Conservation (phyloP, 2,888 invertebrate species). For the Trissonchulus latispiculum region DNA sequence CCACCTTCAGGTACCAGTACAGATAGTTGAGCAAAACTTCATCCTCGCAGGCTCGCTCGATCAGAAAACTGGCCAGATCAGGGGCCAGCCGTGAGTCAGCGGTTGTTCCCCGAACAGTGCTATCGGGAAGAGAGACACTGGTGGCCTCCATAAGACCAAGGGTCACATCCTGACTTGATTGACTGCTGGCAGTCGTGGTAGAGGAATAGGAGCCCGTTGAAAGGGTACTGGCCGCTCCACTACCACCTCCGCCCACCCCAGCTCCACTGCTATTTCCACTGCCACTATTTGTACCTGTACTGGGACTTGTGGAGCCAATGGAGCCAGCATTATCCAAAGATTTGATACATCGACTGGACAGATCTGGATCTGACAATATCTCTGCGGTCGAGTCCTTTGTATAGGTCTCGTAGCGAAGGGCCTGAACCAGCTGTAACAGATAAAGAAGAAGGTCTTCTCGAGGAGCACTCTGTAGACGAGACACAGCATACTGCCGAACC, state of each 20-base stretch:
- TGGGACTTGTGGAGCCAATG: too few species aligned
- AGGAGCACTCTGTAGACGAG: constrained; percentile 49
- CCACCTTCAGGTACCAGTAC: constrained; percentile 87
- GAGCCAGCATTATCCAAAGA: too few species aligned
- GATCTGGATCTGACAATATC: constrained; percentile 28
- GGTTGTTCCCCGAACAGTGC: too few species aligned
- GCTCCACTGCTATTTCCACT: background rate
- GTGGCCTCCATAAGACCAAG: too few species aligned
- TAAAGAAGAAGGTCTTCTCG: constrained; percentile 75
- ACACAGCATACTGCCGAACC: constrained; percentile 85
- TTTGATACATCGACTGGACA: constrained; percentile 8
- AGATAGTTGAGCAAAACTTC: constrained; percentile 85
- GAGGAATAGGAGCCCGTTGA: background rate
- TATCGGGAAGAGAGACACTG: too few species aligned
- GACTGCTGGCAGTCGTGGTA: background rate
- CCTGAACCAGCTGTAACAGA: constrained; percentile 87
- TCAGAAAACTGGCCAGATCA: constrained; percentile 79
- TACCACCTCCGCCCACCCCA: too few species aligned
- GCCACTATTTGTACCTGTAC: too few species aligned
- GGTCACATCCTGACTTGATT: too few species aligned
- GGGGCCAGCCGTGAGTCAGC: background rate
- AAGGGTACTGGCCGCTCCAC: background rate
- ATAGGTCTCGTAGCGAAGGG: constrained; percentile 82
- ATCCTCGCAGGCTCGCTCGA: constrained; percentile 76
- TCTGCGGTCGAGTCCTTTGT: background rate